Conservation (phyloP, 2,888 invertebrate genomes). For the Drosophila macrospina region DNA sequence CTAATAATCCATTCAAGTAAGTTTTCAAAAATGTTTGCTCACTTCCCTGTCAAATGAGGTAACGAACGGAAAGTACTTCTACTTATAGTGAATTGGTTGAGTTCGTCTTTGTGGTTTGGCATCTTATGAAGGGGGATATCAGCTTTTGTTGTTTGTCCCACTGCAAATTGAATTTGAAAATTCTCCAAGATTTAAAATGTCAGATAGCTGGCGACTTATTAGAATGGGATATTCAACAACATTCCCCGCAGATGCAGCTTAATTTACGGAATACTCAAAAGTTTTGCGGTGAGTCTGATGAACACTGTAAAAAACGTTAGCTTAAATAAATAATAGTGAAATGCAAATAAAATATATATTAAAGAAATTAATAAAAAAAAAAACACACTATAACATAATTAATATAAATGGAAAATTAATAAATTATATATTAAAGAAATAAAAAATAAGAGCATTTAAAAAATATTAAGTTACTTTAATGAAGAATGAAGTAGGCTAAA, state of each 20-base stretch:
- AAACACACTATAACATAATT: too few species aligned
- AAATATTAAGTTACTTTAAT: neutral
- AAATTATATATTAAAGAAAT: too few species aligned
- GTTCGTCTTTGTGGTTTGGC: slow-evolving; percentile 27
- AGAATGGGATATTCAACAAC: slow-evolving; percentile 45
- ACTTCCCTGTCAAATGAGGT: slow-evolving; percentile 64
- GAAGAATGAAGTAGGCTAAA: too few species aligned
- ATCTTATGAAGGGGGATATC: slow-evolving; percentile 12
- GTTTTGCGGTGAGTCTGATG: slow-evolving; percentile 54
- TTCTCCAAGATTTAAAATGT: slow-evolving; percentile 69
- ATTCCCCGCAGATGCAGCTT: slow-evolving; percentile 44
- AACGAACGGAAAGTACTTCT: slow-evolving; percentile 24
- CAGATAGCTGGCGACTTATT: slow-evolving; percentile 63
- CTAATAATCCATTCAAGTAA: slow-evolving; percentile 82
- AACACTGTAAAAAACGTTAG: slow-evolving; percentile 35
- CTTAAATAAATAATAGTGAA: too few species aligned
- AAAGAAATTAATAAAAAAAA: too few species aligned
- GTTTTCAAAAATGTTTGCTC: slow-evolving; percentile 76
- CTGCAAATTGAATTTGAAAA: slow-evolving; percentile 77
- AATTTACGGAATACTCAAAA: slow-evolving; percentile 56
- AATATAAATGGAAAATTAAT: too few species aligned
- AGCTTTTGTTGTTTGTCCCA: slow-evolving; percentile 63
- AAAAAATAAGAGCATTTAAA: too few species aligned
- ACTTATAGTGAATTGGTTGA: slow-evolving; percentile 7
- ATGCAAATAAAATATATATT: too few species aligned